These are phyloP conservation scores for Hydropsyche tenuis DNA, from an alignment of 1,140 invertebrate species.

Conservation along the genomic window DNA sequence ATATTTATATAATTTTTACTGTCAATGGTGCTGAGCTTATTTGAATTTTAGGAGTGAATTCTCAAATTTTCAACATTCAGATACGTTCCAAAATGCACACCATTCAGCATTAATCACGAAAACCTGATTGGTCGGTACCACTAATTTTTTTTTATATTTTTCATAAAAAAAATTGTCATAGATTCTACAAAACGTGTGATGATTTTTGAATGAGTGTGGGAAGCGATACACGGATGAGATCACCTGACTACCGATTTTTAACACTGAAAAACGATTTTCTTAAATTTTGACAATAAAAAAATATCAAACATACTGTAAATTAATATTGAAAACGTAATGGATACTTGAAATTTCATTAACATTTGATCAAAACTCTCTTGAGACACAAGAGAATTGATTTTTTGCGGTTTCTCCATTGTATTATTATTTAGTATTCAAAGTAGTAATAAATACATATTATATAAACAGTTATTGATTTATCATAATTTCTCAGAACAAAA, in stretches of 20 bases:
- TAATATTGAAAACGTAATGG: no score
- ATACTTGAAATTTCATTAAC: no score
- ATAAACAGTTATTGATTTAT: no score
- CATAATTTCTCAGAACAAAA: no score
- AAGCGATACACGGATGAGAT: slow-evolving; percentile 25
- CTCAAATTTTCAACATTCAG: slow-evolving; percentile 10
- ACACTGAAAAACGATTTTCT: not conserved
- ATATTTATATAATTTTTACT: slow-evolving; percentile 22
- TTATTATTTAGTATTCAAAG: no score
- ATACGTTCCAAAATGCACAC: slow-evolving; percentile 18
- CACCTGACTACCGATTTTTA: slow-evolving; percentile 33
- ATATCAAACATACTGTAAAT: no score
- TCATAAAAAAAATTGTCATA: slow-evolving; percentile 10
- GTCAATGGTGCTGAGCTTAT: not conserved
- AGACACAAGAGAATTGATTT: no score
- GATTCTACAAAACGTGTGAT: not conserved
- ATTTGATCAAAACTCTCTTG: no score
- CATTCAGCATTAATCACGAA: slow-evolving; percentile 22
- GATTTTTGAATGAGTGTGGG: slow-evolving; percentile 13
- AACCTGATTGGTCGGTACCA: slow-evolving; percentile 20
- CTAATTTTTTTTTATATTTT: not conserved
- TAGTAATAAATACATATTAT: no score
- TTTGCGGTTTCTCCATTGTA: no score
- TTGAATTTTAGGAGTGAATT: slow-evolving; percentile 2
- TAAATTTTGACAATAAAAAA: not conserved